A percentile compares a stretch with the other conserved stretches of the same genome.
Conservation (phyloP, 2,113 vertebrate species). For the Candoia aspera region DNA sequence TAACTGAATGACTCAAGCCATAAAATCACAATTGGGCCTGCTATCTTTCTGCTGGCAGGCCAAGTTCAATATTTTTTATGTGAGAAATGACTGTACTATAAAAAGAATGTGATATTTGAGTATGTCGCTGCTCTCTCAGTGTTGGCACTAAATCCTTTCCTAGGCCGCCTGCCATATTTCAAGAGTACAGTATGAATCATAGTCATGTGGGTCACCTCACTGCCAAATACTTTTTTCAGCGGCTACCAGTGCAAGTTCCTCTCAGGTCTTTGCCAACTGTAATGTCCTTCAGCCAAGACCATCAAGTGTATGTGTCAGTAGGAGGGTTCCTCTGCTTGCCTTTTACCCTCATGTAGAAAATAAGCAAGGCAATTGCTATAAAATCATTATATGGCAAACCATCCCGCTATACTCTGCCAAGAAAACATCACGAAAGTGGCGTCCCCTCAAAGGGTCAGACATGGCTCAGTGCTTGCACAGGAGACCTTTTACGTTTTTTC, state of each 20-base stretch:
- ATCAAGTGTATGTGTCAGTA: slow-evolving; percentile 56
- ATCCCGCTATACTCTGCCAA: no score
- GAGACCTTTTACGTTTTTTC: no score
- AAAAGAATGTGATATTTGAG: slow-evolving; percentile 88
- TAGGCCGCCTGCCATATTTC: slow-evolving; percentile 76
- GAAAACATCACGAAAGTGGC: no score
- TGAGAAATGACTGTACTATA: slow-evolving; percentile 83
- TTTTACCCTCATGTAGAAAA: slow-evolving; percentile 43
- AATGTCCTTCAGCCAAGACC: slow-evolving; percentile 79
- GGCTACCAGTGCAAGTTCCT: slow-evolving; percentile 76
- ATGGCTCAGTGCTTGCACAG: no score
- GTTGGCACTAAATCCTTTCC: slow-evolving; percentile 75
- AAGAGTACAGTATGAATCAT: slow-evolving; percentile 83
- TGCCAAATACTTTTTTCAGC: slow-evolving; percentile 83
- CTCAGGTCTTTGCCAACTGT: slow-evolving; percentile 74
- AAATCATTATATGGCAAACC: no score
- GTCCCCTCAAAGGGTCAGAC: no score
- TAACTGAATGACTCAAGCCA: slow-evolving; percentile 79
- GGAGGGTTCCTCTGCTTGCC: slow-evolving; percentile 52
- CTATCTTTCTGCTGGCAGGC: slow-evolving; percentile 73
- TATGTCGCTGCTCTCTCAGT: slow-evolving; percentile 74
- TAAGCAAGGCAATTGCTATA: slow-evolving; percentile 28
- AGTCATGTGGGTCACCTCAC: slow-evolving; percentile 76
- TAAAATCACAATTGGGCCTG: slow-evolving; percentile 74
- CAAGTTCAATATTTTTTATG: slow-evolving; percentile 87